phyloP scores from a whole-genome alignment of 2,888 invertebrate genomes.

The Tethea ocularis region DNA sequence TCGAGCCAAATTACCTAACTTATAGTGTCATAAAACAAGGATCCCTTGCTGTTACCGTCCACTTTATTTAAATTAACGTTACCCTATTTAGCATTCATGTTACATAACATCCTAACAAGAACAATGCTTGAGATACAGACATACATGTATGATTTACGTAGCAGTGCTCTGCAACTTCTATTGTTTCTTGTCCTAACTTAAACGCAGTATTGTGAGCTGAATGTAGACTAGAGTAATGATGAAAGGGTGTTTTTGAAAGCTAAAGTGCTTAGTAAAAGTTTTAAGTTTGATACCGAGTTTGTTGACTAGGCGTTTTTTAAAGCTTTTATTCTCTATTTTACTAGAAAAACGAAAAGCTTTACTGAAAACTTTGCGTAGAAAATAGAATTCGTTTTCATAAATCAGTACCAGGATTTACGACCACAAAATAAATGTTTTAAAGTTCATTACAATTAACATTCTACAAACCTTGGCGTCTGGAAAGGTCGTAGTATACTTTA shows the following conservation, averaged over 20 bases:
- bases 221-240: slow-evolving; percentile 1
- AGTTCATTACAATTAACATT: too few species aligned
- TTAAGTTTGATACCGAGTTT: background rate
- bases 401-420: background rate
- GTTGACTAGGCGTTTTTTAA: background rate
- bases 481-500: too few species aligned
- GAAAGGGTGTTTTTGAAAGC: slow-evolving; percentile 3
- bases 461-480: too few species aligned
- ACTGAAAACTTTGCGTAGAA: background rate
- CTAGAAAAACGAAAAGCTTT: background rate
- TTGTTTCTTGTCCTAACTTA: slow-evolving; percentile 29
- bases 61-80: slow-evolving; percentile 24
- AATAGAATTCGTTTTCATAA: background rate
- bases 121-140: slow-evolving; percentile 34
- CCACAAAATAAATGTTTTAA: background rate
- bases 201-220: slow-evolving; percentile 7
- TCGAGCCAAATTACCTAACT: slow-evolving; percentile 8
- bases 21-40: slow-evolving; percentile 6
- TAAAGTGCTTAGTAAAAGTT: slow-evolving; percentile 8
- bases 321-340: background rate
- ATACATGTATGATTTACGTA: slow-evolving; percentile 13
- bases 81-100: slow-evolving; percentile 32
- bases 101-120: slow-evolving; percentile 30
- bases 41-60: slow-evolving; percentile 9
- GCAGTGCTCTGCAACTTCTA: slow-evolving; percentile 22